These are phyloP conservation scores for Schizaphis graminum DNA, from an alignment of 2,888 invertebrate genomes.

Conservation along the genomic window DNA sequence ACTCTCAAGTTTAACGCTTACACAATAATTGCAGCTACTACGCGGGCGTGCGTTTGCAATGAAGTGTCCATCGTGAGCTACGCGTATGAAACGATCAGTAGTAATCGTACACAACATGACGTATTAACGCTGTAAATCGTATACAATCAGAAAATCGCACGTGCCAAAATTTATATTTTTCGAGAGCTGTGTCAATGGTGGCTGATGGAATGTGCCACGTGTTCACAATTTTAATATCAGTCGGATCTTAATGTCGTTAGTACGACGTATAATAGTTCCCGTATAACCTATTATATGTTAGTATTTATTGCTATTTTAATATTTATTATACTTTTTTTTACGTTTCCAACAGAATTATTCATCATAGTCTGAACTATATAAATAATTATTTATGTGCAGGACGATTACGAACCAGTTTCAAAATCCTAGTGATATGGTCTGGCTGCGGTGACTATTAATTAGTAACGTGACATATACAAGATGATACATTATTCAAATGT, in stretches of 20 bases:
- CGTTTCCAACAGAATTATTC: background rate
- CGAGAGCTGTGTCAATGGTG: background rate
- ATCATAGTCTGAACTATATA: background rate
- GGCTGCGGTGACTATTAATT: background rate
- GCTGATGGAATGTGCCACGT: background rate
- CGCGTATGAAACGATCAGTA: background rate
- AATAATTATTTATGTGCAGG: background rate
- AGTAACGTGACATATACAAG: background rate
- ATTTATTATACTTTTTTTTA: background rate
- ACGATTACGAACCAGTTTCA: background rate
- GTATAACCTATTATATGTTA: background rate
- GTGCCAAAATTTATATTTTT: background rate
- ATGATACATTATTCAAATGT: background rate
- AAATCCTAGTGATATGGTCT: background rate
- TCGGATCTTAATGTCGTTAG: background rate
- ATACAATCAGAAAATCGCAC: background rate
- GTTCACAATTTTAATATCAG: slow-evolving; percentile 6
- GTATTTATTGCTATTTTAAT: background rate
- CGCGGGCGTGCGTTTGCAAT: background rate
- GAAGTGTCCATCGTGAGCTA: background rate
- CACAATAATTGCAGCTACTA: background rate
- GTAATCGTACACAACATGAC: background rate
- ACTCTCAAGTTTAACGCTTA: background rate
- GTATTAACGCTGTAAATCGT: background rate
- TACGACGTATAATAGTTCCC: background rate